A percentile compares a stretch with the other conserved stretches of the same genome.
Conservation (phyloP, 1,140 invertebrate genomes). For the Dryas iulia region DNA sequence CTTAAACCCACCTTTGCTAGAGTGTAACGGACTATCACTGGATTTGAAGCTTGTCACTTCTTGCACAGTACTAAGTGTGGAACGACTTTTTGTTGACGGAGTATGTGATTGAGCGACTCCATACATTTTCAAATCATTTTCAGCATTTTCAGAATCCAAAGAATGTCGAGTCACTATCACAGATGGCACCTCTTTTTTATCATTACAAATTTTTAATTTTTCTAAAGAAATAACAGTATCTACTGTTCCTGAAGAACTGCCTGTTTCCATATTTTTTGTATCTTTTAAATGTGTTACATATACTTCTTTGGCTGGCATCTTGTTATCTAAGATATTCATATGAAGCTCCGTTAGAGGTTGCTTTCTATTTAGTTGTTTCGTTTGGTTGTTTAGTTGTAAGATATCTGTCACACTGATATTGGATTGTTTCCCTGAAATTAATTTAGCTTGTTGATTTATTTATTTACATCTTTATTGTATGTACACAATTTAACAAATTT, state of each 20-base stretch:
- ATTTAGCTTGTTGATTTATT: too few relatives aligned
- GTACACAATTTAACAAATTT: too few relatives aligned
- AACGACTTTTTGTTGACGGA: slow-evolving; percentile 58
- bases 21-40: slow-evolving; percentile 49
- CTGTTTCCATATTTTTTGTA: slow-evolving; percentile 44
- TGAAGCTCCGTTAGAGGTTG: slow-evolving; percentile 58
- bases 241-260: slow-evolving; percentile 51
- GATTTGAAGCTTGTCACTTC: slow-evolving; percentile 60
- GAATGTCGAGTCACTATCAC: slow-evolving; percentile 45
- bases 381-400: slow-evolving; percentile 51
- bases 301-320: slow-evolving; percentile 39
- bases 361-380: slow-evolving; percentile 45
- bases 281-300: slow-evolving; percentile 53
- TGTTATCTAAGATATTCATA: slow-evolving; percentile 51
- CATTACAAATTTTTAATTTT: slow-evolving; percentile 46
- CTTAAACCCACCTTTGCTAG: slow-evolving; percentile 48
- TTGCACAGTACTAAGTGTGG: slow-evolving; percentile 62
- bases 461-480: too few relatives aligned
- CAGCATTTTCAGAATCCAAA: slow-evolving; percentile 24
- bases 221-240: slow-evolving; percentile 60
- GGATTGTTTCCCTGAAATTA: slow-evolving; percentile 56
- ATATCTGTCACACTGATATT: slow-evolving; percentile 62
- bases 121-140: slow-evolving; percentile 26
- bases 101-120: slow-evolving; percentile 52
- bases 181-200: slow-evolving; percentile 41